Base-by-base conservation (phyloP, 2,113 vertebrate species). In the Euleptes europaea region DNA sequence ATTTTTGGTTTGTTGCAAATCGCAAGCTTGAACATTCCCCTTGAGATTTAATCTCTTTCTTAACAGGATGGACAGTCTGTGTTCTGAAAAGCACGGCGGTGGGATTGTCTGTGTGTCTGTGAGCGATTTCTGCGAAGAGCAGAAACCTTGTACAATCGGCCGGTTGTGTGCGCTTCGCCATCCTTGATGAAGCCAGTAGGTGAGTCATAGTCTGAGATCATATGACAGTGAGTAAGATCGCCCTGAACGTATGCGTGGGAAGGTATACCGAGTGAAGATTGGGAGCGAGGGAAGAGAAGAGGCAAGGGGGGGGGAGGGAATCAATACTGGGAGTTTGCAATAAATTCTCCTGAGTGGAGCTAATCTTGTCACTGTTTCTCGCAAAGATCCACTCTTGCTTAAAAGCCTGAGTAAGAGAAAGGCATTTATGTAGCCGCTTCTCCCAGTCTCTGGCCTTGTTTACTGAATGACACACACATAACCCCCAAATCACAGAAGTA, bases 151-250 rank as follows among this genome's bases (percentile, higher is more conserved):
- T 85, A 84, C 92, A 83, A 80, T 38, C 51, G n/a, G 67, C 86
- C 92, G 92, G 89, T 73, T 92, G 51, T n/a, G n/a, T n/a, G 78
- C 54, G 57, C 83, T 89, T 86, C 69, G 79, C 84, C 84, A 80
- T 44, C 85, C 79, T 84, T 82, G 85, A 88, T 74, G 82, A 87
- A 91, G 84, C 1, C 26, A 84, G 88, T 74, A 94, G 75, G 78
- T 91, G 94, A 95, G 88, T 95, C 94, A 93, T 84, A 73, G 67
- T 65, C 89, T 89, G 90, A 91, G 88, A 71, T 75, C 88, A 84
- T 19, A 65, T 31, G 69, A 79, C 42, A 17, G 1, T 76, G 90
- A 94, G 79, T 75, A 88, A 92, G 84, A 90, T 85, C 90, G 54
- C 90, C 88, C 84, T 70, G 33, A 86, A 83, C 77, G 86, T 88